Evolutionary conservation across 2,888 invertebrate species (phyloP).

Genomic region (Anarsia innoxiella): DNA sequence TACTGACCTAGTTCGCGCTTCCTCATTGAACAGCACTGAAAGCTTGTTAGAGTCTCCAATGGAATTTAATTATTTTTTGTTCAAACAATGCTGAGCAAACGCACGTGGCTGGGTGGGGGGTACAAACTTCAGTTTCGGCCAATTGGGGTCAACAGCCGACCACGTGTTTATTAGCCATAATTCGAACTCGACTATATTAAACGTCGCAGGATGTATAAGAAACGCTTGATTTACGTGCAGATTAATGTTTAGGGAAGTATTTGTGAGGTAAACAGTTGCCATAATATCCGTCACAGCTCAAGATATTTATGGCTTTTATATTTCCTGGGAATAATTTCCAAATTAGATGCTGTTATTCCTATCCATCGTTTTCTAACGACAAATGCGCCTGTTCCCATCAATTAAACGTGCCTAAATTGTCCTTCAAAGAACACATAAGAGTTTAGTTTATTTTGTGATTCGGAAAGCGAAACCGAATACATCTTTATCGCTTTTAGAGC

Average conservation of each 20-base stretch:
- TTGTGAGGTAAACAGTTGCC: slow-evolving; percentile 10
- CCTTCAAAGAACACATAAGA: slow-evolving; percentile 11
- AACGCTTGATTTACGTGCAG: slow-evolving; percentile 14
- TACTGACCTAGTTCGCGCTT: slow-evolving; percentile 3
- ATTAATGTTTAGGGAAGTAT: slow-evolving; percentile 10
- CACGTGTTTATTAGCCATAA: slow-evolving; percentile 50
- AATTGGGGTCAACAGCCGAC: slow-evolving; percentile 38
- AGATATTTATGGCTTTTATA: not conserved
- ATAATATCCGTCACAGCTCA: no score
- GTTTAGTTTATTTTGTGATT: slow-evolving; percentile 27
- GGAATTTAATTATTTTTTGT: slow-evolving; percentile 25
- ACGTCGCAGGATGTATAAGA: slow-evolving; percentile 8
- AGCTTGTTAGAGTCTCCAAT: slow-evolving; percentile 9
- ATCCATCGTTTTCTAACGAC: no score
- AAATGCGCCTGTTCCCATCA: slow-evolving; percentile 5
- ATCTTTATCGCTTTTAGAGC: slow-evolving; percentile 27
- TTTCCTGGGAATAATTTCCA: slow-evolving; percentile 1
- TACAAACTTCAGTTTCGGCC: slow-evolving; percentile 36
- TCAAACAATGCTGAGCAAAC: slow-evolving; percentile 34
- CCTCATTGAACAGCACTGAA: slow-evolving; percentile 2
- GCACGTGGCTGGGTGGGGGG: slow-evolving; percentile 41
- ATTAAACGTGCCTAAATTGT: slow-evolving; percentile 2
- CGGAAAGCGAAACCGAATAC: slow-evolving; percentile 24
- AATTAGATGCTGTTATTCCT: slow-evolving; percentile 1
- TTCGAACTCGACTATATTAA: slow-evolving; percentile 19